Evolutionary conservation across 2,113 vertebrate species (phyloP), one percentile per base, ranked within the genome.

Genomic region (Corythoichthys intestinalis): DNA sequence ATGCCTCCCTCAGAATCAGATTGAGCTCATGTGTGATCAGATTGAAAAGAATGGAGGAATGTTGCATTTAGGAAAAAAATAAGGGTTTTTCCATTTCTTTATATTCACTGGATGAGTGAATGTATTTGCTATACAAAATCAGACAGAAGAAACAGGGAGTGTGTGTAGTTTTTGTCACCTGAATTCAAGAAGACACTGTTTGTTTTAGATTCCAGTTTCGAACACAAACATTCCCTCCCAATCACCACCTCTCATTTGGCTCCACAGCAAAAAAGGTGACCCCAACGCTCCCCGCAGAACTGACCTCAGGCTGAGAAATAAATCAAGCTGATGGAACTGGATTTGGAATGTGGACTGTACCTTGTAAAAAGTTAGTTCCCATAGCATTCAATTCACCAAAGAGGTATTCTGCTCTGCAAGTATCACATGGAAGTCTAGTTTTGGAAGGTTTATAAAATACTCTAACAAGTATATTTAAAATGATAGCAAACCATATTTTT

Each of bases 201-300:
- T 83, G 69, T 61, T 76, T 79, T 80, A 73, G 65, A 73, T 74
- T 70, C 64, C 59, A 20, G 41, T 65, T 68, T 73, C 64, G 66
- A 53, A 75, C 57, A 66, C 58, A 78, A 70, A 73, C 44, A 71
- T 48, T 75, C 74, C 76, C 69, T 67, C 59, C 3, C 9, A 1
- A 72, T 66, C 35, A 20, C 66, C 47, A 8, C 65, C 61, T 66
- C 65, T 65, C 5, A 35, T 46, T 77, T 75, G 81, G 76, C 52
- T 67, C 52, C 3, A 34, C 54, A 53, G 75, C 81, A 84, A 69
- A 67, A 54, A 77, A 64, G 63, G 3, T 17, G 52, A 68, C 65
- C 69, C 58, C 9, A 8, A n/a, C 13, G 2, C 11, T 78, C 72
- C 60, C 81, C 35, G 44, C n/a, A 74, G 76, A 70, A 17, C 46